Percentiles rank a stretch among this genome's conserved stretches.
These are phyloP conservation scores for Phymastichus coffea DNA, from an alignment of 1,140 invertebrate genomes.

Conservation along the genomic window DNA sequence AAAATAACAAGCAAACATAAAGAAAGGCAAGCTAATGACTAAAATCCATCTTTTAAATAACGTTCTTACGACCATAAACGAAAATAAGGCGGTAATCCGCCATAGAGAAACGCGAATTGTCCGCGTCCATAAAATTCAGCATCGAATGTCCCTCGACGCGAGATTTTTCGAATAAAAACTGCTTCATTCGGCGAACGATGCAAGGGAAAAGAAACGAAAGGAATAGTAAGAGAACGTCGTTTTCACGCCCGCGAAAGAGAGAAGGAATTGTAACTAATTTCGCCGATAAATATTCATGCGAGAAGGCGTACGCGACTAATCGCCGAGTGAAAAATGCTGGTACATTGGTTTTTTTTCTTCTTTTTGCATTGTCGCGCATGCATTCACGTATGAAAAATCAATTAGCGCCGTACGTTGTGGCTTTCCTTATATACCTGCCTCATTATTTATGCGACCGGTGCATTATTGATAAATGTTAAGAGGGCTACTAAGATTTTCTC, in stretches of 20 bases:
- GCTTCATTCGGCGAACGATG: conserved; percentile 19
- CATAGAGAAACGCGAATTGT: too few species aligned
- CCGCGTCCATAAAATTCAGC: conserved; percentile 10
- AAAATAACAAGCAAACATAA: too few species aligned
- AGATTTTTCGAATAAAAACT: conserved; percentile 23
- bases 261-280: conserved; percentile 48
- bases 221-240: conserved; percentile 32
- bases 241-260: conserved; percentile 40
- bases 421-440: conserved; percentile 6
- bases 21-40: too few species aligned
- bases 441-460: conserved; percentile 3
- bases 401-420: conserved; percentile 18
- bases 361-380: neutral
- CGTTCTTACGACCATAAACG: too few species aligned
- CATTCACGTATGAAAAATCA: conserved; percentile 25
- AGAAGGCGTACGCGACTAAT: conserved; percentile 45
- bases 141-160: conserved; percentile 20
- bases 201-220: conserved; percentile 32
- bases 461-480: neutral
- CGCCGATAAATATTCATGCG: conserved; percentile 53
- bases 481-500: too few species aligned
- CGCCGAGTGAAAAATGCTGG: conserved; percentile 19
- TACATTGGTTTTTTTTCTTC: neutral
- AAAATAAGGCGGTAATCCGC: too few species aligned
- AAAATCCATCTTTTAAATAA: too few species aligned